Percentiles rank a stretch among this genome's conserved stretches.
phyloP scores from a whole-genome alignment of 2,797 vertebrate genomes.

The Alexandromys oeconomus region DNA sequence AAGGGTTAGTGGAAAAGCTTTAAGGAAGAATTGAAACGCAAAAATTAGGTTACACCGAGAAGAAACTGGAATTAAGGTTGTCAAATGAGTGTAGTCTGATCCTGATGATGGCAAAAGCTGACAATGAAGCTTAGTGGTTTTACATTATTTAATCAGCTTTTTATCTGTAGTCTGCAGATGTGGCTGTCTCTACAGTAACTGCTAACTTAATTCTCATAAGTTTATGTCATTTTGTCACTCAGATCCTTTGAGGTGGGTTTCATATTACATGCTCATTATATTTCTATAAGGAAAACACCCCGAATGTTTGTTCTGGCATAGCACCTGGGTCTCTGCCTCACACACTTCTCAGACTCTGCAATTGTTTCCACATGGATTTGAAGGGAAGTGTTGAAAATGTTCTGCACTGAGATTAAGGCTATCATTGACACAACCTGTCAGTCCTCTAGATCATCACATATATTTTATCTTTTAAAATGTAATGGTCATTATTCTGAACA shows the following conservation, averaged over 20 bases:
- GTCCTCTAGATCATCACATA: neutral
- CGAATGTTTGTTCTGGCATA: neutral
- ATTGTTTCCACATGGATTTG: neutral
- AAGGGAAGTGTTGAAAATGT: neutral
- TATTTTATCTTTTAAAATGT: neutral
- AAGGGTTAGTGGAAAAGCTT: slow-evolving; percentile 9
- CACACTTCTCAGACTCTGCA: neutral
- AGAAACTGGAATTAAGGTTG: neutral
- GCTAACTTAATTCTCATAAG: neutral
- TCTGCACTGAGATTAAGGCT: neutral
- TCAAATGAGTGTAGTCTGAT: slow-evolving; percentile 11
- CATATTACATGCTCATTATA: neutral
- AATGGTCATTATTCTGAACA: neutral
- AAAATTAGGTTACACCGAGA: neutral
- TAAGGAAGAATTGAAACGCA: slow-evolving; percentile 2
- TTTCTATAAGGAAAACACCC: neutral
- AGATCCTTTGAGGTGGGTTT: neutral
- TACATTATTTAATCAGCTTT: neutral
- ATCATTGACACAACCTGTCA: neutral
- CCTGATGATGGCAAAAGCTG: neutral
- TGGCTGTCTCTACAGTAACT: neutral
- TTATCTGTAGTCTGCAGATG: neutral
- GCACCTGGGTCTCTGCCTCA: neutral
- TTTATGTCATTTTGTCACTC: slow-evolving; percentile 18
- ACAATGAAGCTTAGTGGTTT: neutral